These are phyloP conservation scores for Napeogenes sylphis DNA, from an alignment of 2,888 invertebrate genomes.

Conservation along the genomic window DNA sequence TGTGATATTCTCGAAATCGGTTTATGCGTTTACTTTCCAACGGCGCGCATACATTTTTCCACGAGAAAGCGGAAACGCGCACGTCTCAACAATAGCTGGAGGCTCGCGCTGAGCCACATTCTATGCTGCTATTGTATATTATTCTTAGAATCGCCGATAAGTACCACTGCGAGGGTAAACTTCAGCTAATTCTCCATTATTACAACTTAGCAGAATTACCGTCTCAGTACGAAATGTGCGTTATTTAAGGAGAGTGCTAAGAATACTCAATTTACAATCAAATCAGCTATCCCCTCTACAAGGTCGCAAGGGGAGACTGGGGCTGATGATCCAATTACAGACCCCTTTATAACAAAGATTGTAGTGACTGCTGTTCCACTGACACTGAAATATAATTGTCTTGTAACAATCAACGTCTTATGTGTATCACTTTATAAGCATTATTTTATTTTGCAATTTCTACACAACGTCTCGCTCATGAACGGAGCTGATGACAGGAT, in stretches of 20 bases:
- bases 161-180: slow-evolving; percentile 27
- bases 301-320: slow-evolving; percentile 37
- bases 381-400: neutral
- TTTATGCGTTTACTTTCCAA: slow-evolving; percentile 65
- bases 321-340: slow-evolving; percentile 61
- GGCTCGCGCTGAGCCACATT: slow-evolving; percentile 65
- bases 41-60: slow-evolving; percentile 71
- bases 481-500: slow-evolving; percentile 62
- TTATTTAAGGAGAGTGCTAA: slow-evolving; percentile 11
- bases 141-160: slow-evolving; percentile 60
- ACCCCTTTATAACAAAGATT: slow-evolving; percentile 43
- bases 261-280: slow-evolving; percentile 14
- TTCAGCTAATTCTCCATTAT: slow-evolving; percentile 24
- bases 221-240: slow-evolving; percentile 2
- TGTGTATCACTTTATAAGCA: neutral
- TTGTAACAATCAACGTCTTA: too few species aligned
- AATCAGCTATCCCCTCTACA: slow-evolving; percentile 22
- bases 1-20: slow-evolving; percentile 42
- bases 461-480: slow-evolving; percentile 22
- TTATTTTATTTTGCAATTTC: neutral
- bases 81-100: slow-evolving; percentile 67
- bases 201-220: slow-evolving; percentile 12
- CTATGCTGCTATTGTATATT: slow-evolving; percentile 61
- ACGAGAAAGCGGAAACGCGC: slow-evolving; percentile 76
- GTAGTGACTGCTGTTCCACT: slow-evolving; percentile 18